These are phyloP conservation scores for Rhizoglyphus robini DNA, from an alignment of 1,140 invertebrate genomes.

Conservation along the genomic window DNA sequence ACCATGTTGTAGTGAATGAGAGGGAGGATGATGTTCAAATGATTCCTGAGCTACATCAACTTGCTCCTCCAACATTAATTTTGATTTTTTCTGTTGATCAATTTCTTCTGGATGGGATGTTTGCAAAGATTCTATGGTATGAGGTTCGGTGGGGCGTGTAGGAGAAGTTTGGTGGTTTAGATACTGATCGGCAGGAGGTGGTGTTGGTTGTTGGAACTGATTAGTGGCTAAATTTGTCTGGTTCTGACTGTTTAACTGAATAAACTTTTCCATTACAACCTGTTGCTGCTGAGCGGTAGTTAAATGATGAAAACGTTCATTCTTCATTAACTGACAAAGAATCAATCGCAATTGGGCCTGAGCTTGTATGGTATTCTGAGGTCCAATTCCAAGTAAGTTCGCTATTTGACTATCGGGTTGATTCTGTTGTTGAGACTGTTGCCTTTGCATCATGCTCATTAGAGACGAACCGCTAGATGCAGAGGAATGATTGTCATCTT, in stretches of 20 bases:
- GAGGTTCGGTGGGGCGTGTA: not conserved
- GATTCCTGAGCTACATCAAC: not conserved
- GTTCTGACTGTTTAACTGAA: slow-evolving; percentile 10
- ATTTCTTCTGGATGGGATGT: not conserved
- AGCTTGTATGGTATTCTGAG: not conserved
- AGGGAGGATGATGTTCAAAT: slow-evolving; percentile 22
- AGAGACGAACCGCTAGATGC: not conserved
- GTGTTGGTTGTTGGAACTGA: slow-evolving; percentile 8
- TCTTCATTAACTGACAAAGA: slow-evolving; percentile 46
- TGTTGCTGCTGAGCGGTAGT: slow-evolving; percentile 46
- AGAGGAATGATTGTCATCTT: not conserved
- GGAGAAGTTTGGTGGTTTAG: slow-evolving; percentile 25
- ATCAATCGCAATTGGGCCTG: slow-evolving; percentile 34
- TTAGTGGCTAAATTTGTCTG: no score
- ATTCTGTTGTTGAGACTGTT: slow-evolving; percentile 13
- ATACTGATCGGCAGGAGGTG: slow-evolving; percentile 21
- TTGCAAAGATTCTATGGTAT: not conserved
- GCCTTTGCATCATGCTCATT: not conserved
- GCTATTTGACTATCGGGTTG: slow-evolving; percentile 17
- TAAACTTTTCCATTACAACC: slow-evolving; percentile 25
- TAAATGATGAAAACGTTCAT: slow-evolving; percentile 47
- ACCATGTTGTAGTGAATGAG: no score
- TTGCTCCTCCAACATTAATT: not conserved
- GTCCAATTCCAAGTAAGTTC: not conserved
- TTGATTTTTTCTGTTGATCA: not conserved